Evolutionary conservation across 2,888 invertebrate genomes (phyloP), one percentile per base, ranked within the genome.

Genomic region (Cephus spinipes): DNA sequence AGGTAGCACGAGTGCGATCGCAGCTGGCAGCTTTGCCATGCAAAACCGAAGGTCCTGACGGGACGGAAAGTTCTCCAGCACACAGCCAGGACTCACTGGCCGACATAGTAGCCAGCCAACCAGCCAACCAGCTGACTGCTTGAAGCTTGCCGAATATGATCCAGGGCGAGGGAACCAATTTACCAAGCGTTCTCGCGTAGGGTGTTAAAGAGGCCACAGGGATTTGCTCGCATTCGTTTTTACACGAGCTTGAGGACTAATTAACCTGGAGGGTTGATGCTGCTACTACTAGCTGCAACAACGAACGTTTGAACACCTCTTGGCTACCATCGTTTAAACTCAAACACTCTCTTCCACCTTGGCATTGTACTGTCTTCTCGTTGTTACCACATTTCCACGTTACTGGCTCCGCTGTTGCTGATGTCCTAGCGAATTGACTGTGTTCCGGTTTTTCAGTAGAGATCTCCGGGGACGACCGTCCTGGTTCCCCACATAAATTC

Each of bases 161-260:
- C 23, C 55, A 55, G 55, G 55, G 0, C 23, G 55, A 55, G 55
- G 55, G 9, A 55, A 55, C 55, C 55, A 55, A 55, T 55, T 55
- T 55, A 9, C 55, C 55, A 23, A 9, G 55, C 55, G 55, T 55
- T 55, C 9, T 2, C 6, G 23, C 9, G 55, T 55, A 71, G 31
- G 12, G 31, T 11, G 71, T 71, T 71, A 71, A 71, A 71, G 15
- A 33, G 30, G 12, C 32, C 71, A 33, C 31, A 31, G 71, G 71
- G 71, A 71, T 71, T 12, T 71, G 71, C 71, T 33, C 32, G 15
- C 32, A 71, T 71, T 71, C 71, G 31, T 71, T 71, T 71, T 71
- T 71, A 71, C 71, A 11, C 71, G 31, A 71, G 71, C 32, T 33
- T 33, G 71, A 71, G 71, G 32, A 71, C 71, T 32, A 71, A 71